Evolutionary conservation across 2,888 invertebrate genomes (phyloP).

Genomic region (Phortica okadai): DNA sequence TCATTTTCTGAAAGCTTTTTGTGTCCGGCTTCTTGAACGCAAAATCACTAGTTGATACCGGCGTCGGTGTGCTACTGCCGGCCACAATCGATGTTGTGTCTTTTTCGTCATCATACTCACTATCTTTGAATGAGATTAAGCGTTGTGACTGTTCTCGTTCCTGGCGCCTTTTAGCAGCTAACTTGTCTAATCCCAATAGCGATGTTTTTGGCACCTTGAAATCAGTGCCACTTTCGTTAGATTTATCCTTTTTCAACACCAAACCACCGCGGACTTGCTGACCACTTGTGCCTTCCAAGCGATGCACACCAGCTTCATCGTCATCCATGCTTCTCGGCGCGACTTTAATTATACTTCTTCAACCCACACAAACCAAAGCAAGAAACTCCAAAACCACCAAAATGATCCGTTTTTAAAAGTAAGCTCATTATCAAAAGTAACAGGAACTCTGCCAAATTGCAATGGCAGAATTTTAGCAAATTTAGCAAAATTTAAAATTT

Average conservation of each 20-base stretch:
- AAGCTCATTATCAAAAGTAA: too few relatives aligned
- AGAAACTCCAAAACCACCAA: too few relatives aligned
- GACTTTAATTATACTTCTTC: too few relatives aligned
- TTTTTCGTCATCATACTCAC: conserved; percentile 77
- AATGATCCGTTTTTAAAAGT: too few relatives aligned
- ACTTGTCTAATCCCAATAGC: conserved; percentile 87
- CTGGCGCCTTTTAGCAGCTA: conserved; percentile 86
- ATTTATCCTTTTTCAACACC: conserved; percentile 81
- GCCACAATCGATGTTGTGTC: conserved; percentile 57
- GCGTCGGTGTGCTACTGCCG: conserved; percentile 1
- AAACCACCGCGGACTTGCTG: conserved; percentile 83
- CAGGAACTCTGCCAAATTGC: too few relatives aligned
- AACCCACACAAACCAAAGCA: too few relatives aligned
- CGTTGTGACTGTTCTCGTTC: conserved; percentile 81
- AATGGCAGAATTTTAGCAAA: too few relatives aligned
- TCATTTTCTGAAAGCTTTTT: conserved; percentile 71
- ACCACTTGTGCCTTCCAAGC: conserved; percentile 82
- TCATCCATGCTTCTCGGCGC: conserved; percentile 29
- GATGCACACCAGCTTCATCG: conserved; percentile 78
- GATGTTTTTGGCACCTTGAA: conserved; percentile 88
- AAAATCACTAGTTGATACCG: conserved; percentile 59
- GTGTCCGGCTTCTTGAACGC: conserved; percentile 74
- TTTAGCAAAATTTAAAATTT: too few relatives aligned
- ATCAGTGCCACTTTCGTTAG: conserved; percentile 73
- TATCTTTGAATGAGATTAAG: conserved; percentile 82